A percentile compares a stretch with the other conserved stretches of the same genome.
Evolutionary conservation across 2,888 invertebrate species (phyloP).

Genomic region (Chrysolina americana): DNA sequence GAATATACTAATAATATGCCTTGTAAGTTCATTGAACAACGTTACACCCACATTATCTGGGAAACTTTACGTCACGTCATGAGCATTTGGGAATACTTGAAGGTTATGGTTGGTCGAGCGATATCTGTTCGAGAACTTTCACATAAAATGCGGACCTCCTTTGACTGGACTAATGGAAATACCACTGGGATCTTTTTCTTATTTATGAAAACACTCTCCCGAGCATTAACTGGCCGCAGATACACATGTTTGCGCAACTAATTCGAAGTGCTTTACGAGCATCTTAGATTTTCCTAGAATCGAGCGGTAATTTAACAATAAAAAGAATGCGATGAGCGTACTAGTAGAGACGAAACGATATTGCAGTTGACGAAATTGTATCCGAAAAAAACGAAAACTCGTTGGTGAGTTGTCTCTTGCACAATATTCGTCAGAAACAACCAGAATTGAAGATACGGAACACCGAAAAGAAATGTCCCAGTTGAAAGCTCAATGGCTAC

Average conservation of each 20-base stretch:
- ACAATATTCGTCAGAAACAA: neutral
- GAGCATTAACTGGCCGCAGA: neutral
- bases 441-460: neutral
- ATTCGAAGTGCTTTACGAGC: conserved; percentile 31
- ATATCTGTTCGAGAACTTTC: no score
- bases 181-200: neutral
- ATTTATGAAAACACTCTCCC: neutral
- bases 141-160: no score
- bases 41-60: no score
- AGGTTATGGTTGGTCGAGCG: no score
- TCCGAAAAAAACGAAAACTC: neutral
- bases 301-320: conserved; percentile 36
- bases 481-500: no score
- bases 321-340: conserved; percentile 20
- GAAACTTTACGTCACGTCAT: no score
- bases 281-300: conserved; percentile 31
- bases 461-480: neutral
- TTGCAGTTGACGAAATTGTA: conserved; percentile 6
- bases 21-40: no score
- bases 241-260: conserved; percentile 20
- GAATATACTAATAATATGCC: no score
- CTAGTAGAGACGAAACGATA: conserved; percentile 13
- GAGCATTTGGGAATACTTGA: no score
- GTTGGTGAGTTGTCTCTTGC: neutral
- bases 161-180: neutral